phyloP scores from a whole-genome alignment of 64 coral and sea anemone genomes.

The Dendrophyllia cribrosa region DNA sequence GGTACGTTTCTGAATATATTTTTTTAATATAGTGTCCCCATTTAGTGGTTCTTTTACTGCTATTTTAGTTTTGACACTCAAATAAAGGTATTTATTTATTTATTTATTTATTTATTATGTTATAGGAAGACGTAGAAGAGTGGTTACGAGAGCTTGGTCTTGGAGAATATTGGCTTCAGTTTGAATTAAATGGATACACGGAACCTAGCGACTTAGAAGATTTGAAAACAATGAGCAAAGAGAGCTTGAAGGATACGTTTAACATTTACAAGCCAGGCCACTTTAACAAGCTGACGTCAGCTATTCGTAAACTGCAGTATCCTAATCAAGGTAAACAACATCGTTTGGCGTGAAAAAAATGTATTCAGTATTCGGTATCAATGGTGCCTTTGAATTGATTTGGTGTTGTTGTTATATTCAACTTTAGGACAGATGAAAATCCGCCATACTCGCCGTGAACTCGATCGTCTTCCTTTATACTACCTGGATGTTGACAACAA shows the following conservation, averaged over 20 bases:
- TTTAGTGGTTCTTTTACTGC: no score
- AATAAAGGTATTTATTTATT: no score
- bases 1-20: no score
- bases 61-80: no score
- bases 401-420: background rate
- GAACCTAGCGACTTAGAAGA: constrained; percentile 82
- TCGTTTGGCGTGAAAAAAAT: no score
- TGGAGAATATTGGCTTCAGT: constrained; percentile 68
- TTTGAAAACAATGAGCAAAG: constrained; percentile 58
- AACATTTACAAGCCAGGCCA: constrained; percentile 73
- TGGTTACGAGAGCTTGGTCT: constrained; percentile 77
- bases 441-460: constrained; percentile 56
- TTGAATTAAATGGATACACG: constrained; percentile 59
- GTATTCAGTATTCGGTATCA: no score
- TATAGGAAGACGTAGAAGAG: constrained; percentile 63
- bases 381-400: background rate
- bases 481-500: constrained; percentile 67
- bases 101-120: no score
- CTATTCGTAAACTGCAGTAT: constrained; percentile 68
- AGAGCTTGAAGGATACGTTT: constrained; percentile 45
- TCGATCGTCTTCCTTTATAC: constrained; percentile 44
- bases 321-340: constrained; percentile 55
- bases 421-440: constrained; percentile 68
- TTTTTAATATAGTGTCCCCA: no score
- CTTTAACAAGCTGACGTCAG: constrained; percentile 47